These are phyloP conservation scores for Rutilus rutilus DNA, from an alignment of 2,113 vertebrate genomes.

Conservation along the genomic window DNA sequence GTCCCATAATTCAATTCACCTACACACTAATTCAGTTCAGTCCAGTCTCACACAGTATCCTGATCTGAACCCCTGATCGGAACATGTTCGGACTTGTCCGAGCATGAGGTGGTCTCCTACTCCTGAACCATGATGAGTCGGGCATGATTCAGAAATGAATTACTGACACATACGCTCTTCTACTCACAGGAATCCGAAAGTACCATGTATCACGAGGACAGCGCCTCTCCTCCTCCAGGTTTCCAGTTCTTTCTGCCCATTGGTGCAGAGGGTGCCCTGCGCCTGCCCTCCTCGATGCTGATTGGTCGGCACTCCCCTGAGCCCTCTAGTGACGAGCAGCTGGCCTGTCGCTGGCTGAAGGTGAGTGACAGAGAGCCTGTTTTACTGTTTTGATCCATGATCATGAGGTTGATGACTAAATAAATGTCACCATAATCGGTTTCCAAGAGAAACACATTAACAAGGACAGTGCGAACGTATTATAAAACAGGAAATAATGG, in stretches of 20 bases:
- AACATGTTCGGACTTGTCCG: neutral
- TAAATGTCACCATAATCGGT: no score
- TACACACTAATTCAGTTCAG: slow-evolving; percentile 16
- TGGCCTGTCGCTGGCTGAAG: slow-evolving; percentile 90
- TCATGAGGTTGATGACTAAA: neutral
- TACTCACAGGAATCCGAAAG: slow-evolving; percentile 79
- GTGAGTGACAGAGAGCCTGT: slow-evolving; percentile 62
- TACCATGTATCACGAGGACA: slow-evolving; percentile 78
- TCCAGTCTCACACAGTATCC: slow-evolving; percentile 7
- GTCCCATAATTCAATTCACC: slow-evolving; percentile 14
- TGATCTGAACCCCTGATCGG: neutral
- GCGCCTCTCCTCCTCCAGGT: slow-evolving; percentile 75
- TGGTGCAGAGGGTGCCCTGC: slow-evolving; percentile 76
- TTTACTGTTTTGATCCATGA: neutral
- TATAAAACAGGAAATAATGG: neutral
- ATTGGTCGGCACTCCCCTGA: slow-evolving; percentile 78
- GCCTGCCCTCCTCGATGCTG: slow-evolving; percentile 84
- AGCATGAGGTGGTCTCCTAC: neutral
- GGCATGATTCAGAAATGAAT: neutral
- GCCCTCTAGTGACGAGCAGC: slow-evolving; percentile 83
- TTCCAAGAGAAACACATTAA: neutral
- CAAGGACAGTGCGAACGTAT: neutral
- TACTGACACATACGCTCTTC: neutral
- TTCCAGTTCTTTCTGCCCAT: slow-evolving; percentile 90
- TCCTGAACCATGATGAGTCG: neutral